Percentiles rank a stretch among this genome's conserved stretches.
These are phyloP conservation scores for Hippoglossus stenolepis DNA, from an alignment of 2,113 vertebrate genomes.

Conservation along the genomic window DNA sequence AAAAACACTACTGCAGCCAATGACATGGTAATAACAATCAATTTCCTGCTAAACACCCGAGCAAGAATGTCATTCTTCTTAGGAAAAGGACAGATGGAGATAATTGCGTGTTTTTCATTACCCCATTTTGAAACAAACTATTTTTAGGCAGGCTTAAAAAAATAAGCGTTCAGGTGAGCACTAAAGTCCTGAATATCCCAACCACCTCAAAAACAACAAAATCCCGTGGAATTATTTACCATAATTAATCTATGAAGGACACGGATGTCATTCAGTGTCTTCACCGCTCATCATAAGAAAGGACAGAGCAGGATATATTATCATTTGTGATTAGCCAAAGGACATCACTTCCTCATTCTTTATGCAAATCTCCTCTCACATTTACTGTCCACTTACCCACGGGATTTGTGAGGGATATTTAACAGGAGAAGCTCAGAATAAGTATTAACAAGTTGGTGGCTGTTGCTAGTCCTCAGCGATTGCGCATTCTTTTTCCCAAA, in stretches of 20 bases:
- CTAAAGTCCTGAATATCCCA: constrained; percentile 4
- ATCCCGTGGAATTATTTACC: constrained; percentile 42
- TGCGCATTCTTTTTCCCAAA: constrained; percentile 55
- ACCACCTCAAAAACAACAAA: neutral
- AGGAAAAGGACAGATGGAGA: neutral
- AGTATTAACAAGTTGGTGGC: constrained; percentile 33
- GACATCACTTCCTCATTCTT: constrained; percentile 65
- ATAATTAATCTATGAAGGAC: constrained; percentile 66
- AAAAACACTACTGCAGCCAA: constrained; percentile 14
- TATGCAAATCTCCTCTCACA: constrained; percentile 70
- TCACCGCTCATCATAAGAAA: constrained; percentile 51
- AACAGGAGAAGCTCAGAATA: constrained; percentile 21
- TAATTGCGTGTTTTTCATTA: constrained; percentile 14
- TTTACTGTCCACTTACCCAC: constrained; percentile 49
- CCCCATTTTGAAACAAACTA: constrained; percentile 15
- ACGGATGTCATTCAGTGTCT: constrained; percentile 63
- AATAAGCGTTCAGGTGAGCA: constrained; percentile 14
- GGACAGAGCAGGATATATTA: constrained; percentile 77
- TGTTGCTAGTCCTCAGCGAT: constrained; percentile 22
- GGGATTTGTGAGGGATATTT: constrained; percentile 47
- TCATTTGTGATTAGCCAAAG: constrained; percentile 77
- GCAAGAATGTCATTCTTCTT: constrained; percentile 3
- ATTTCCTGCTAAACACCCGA: constrained; percentile 21
- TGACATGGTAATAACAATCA: constrained; percentile 11
- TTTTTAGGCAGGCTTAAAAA: constrained; percentile 16